Conservation (phyloP, 2,888 invertebrate species). For the Listrodromus nycthemerus region DNA sequence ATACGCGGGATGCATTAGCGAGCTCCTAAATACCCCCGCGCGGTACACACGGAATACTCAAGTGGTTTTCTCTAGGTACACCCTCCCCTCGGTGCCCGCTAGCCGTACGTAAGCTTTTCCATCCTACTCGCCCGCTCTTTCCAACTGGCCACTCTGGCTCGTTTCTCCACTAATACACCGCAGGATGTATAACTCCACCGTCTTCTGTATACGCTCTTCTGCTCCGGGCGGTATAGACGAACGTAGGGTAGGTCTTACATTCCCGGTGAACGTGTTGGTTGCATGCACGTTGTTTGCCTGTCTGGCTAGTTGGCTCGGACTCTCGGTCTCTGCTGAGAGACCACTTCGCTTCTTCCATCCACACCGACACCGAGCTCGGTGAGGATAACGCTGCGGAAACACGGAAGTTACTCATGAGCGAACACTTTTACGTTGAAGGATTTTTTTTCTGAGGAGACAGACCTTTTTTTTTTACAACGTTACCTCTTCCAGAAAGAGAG, state of each 20-base stretch:
- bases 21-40: constrained; percentile 76
- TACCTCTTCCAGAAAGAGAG: neutral
- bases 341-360: constrained; percentile 54
- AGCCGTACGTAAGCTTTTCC: constrained; percentile 10
- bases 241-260: constrained; percentile 4
- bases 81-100: neutral
- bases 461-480: neutral
- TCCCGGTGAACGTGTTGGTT: constrained; percentile 4
- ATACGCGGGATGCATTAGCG: constrained; percentile 78
- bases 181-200: neutral
- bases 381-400: constrained; percentile 3
- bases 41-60: constrained; percentile 76
- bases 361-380: constrained; percentile 9
- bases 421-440: neutral
- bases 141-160: constrained; percentile 10
- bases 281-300: constrained; percentile 43
- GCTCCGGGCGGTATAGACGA: constrained; percentile 19
- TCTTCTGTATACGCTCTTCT: constrained; percentile 15
- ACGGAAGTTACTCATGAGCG: constrained; percentile 4
- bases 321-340: constrained; percentile 37
- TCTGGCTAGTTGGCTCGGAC: constrained; percentile 53
- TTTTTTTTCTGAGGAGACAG: neutral
- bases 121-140: constrained; percentile 30
- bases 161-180: constrained; percentile 43
- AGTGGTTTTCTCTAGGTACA: constrained; percentile 69